Evolutionary conservation across 2,113 vertebrate genomes (phyloP).

Genomic region (Hiodon tergisus): DNA sequence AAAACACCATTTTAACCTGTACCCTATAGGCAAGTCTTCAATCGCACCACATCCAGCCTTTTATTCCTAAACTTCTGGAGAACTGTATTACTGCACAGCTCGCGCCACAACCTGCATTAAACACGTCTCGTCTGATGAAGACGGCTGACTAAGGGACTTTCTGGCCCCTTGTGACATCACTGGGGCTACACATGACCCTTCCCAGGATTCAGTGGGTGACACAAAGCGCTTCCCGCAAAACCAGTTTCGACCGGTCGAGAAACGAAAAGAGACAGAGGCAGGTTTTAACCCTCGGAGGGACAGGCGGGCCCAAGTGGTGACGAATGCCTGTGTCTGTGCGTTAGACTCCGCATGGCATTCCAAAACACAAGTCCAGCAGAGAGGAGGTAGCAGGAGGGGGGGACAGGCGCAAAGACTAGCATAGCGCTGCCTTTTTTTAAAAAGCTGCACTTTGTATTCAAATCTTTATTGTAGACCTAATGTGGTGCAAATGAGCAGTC

Average conservation of each 20-base stretch:
- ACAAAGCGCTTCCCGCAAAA: slow-evolving; percentile 94
- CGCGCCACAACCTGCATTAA: slow-evolving; percentile 22
- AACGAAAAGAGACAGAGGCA: slow-evolving; percentile 67
- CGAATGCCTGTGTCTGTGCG: slow-evolving; percentile 25
- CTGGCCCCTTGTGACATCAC: slow-evolving; percentile 81
- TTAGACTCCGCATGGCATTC: slow-evolving; percentile 46
- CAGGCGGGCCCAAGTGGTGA: slow-evolving; percentile 32
- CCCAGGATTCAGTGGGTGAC: slow-evolving; percentile 87
- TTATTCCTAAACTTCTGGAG: slow-evolving; percentile 17
- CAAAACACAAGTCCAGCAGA: slow-evolving; percentile 41
- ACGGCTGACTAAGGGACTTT: slow-evolving; percentile 62
- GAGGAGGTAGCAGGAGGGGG: background rate
- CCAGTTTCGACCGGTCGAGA: slow-evolving; percentile 81
- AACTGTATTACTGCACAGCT: background rate
- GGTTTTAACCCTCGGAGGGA: slow-evolving; percentile 74
- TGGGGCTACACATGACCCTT: slow-evolving; percentile 89
- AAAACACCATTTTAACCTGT: slow-evolving; percentile 50
- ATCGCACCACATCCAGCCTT: background rate
- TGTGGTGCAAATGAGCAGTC: no score
- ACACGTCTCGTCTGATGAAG: slow-evolving; percentile 43
- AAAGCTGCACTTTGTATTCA: slow-evolving; percentile 19
- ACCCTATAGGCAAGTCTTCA: background rate
- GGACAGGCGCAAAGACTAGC: slow-evolving; percentile 6
- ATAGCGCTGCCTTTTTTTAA: slow-evolving; percentile 34
- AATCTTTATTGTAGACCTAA: no score